Conservation (phyloP, 1,140 invertebrate genomes). For the Paralvinella palmiformis region DNA sequence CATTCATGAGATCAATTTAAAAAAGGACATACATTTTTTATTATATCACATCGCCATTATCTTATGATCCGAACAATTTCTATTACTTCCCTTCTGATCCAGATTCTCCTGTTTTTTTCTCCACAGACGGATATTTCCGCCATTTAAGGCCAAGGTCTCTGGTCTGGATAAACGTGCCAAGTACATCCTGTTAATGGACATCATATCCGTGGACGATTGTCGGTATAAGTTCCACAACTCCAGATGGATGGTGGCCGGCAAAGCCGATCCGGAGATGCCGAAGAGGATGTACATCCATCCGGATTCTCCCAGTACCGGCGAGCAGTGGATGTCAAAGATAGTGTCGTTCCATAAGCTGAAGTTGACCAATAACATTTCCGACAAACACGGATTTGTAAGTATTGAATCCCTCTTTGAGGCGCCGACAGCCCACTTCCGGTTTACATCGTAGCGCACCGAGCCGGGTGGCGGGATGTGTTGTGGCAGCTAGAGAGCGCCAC, state of each 20-base stretch:
- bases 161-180: slow-evolving; percentile 89
- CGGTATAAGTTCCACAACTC: slow-evolving; percentile 97
- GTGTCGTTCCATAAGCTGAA: slow-evolving; percentile 90
- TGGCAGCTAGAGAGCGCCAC: no score
- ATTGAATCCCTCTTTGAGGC: no score
- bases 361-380: slow-evolving; percentile 93
- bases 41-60: no score
- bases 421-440: no score
- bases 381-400: slow-evolving; percentile 99
- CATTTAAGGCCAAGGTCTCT: slow-evolving; percentile 43
- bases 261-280: slow-evolving; percentile 88
- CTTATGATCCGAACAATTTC: no score
- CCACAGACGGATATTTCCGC: slow-evolving; percentile 47
- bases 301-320: slow-evolving; percentile 73
- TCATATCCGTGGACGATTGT: slow-evolving; percentile 94
- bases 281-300: slow-evolving; percentile 83
- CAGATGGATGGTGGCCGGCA: slow-evolving; percentile 81
- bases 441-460: no score
- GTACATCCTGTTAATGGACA: slow-evolving; percentile 95
- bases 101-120: no score
- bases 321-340: slow-evolving; percentile 79
- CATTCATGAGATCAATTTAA: no score
- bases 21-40: no score
- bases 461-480: no score
- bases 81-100: no score